phyloP scores from a whole-genome alignment of 2,113 vertebrate species.

The Trogon melanurus region DNA sequence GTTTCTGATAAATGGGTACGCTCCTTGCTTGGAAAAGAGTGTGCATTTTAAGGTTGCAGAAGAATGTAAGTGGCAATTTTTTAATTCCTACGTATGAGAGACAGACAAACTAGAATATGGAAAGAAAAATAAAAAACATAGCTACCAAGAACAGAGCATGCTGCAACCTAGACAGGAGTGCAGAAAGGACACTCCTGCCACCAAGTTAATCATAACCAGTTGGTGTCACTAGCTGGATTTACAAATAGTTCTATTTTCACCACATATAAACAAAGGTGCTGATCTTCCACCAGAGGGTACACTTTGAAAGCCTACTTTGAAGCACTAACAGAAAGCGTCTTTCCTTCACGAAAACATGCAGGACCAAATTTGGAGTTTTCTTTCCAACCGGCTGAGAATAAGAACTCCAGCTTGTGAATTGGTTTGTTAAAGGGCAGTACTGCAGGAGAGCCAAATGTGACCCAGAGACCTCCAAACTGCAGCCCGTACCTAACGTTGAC shows the following conservation, averaged over 20 bases:
- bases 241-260: not conserved
- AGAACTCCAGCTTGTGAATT: not conserved
- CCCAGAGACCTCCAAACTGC: not conserved
- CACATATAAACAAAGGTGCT: not conserved
- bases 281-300: not conserved
- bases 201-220: not conserved
- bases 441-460: not conserved
- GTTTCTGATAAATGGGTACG: not conserved
- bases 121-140: not conserved
- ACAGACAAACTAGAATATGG: not conserved
- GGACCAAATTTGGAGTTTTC: not conserved
- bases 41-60: not conserved
- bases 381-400: not conserved
- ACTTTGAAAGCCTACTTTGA: not conserved
- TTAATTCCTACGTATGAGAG: not conserved
- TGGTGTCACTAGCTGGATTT: not conserved
- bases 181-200: not conserved
- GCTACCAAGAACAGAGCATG: not conserved
- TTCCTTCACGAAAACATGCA: not conserved
- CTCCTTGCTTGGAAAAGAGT: not conserved
- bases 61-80: not conserved
- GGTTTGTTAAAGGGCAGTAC: not conserved
- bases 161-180: not conserved
- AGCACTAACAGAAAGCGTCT: not conserved
- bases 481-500: not conserved